Conservation (phyloP, 2,888 invertebrate genomes). For the Scaptomyza tumidula region DNA sequence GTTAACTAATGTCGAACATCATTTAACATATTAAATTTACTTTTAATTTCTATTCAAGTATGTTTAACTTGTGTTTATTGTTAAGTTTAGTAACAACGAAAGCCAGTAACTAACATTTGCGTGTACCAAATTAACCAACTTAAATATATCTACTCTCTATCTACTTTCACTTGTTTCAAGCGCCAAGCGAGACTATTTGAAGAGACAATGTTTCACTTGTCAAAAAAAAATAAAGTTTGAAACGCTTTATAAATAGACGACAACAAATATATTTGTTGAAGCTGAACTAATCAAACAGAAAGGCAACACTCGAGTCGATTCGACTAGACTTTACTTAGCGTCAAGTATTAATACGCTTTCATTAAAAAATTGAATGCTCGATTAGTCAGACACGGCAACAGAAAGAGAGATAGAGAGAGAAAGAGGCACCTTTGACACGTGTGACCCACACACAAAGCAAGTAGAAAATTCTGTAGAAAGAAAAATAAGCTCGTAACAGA, state of each 20-base stretch:
- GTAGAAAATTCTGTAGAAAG: neutral
- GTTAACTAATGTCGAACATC: neutral
- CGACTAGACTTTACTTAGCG: conserved; percentile 59
- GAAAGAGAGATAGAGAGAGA: conserved; percentile 19
- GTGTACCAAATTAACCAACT: neutral
- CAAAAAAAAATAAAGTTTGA: conserved; percentile 26
- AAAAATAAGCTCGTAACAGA: conserved; percentile 28
- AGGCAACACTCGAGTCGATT: conserved; percentile 39
- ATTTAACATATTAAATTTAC: neutral
- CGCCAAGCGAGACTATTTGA: neutral
- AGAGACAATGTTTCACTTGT: conserved; percentile 11
- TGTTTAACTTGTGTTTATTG: neutral
- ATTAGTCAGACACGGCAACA: conserved; percentile 70
- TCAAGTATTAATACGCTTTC: conserved; percentile 74
- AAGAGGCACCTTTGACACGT: conserved; percentile 71
- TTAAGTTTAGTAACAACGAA: too few species aligned
- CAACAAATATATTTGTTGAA: conserved; percentile 31
- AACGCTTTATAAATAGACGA: conserved; percentile 50
- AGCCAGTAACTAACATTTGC: too few species aligned
- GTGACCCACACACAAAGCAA: conserved; percentile 42
- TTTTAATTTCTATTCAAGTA: neutral
- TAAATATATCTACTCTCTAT: too few species aligned
- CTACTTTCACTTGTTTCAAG: too few species aligned
- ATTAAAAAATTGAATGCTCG: conserved; percentile 78
- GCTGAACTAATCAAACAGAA: conserved; percentile 55